phyloP scores from a whole-genome alignment of 2,797 vertebrate species.

The Adrianichthys oophorus region DNA sequence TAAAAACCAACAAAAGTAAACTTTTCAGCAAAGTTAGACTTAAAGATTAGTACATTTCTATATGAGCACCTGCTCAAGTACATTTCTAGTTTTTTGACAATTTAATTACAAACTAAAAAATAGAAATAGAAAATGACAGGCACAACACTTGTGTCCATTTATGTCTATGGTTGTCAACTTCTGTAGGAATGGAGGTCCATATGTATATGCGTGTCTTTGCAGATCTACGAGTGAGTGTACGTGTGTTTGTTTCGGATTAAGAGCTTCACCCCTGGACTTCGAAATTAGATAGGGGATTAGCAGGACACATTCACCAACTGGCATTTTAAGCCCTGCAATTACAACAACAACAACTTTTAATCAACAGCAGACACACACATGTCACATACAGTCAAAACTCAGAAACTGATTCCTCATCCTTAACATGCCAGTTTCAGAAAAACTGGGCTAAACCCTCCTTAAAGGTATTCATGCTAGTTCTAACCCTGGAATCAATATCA shows the following conservation, averaged over 20 bases:
- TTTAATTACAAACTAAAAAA: too few species aligned
- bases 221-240: slow-evolving; percentile 52
- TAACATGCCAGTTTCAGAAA: slow-evolving; percentile 8
- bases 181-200: slow-evolving; percentile 12
- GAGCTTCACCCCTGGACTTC: slow-evolving; percentile 78
- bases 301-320: slow-evolving; percentile 77
- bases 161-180: slow-evolving; percentile 6
- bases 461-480: slow-evolving; percentile 35
- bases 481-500: slow-evolving; percentile 57
- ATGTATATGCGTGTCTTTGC: slow-evolving; percentile 27
- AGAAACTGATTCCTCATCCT: slow-evolving; percentile 30
- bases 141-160: slow-evolving; percentile 19
- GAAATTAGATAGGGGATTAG: slow-evolving; percentile 78
- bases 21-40: too few species aligned
- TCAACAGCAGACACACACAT: slow-evolving; percentile 71
- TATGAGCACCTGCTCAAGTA: background rate
- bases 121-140: slow-evolving; percentile 3
- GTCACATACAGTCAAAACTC: slow-evolving; percentile 61
- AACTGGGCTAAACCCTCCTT: slow-evolving; percentile 17
- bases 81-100: too few species aligned
- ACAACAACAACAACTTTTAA: slow-evolving; percentile 79
- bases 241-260: slow-evolving; percentile 74
- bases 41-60: background rate
- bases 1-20: slow-evolving; percentile 3
- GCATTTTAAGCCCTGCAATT: slow-evolving; percentile 75